Evolutionary conservation across 37 sponge, comb jelly and placozoan species (phyloP), one percentile per base, ranked within the genome.

Genomic region (Diacarnus erythraeanus): DNA sequence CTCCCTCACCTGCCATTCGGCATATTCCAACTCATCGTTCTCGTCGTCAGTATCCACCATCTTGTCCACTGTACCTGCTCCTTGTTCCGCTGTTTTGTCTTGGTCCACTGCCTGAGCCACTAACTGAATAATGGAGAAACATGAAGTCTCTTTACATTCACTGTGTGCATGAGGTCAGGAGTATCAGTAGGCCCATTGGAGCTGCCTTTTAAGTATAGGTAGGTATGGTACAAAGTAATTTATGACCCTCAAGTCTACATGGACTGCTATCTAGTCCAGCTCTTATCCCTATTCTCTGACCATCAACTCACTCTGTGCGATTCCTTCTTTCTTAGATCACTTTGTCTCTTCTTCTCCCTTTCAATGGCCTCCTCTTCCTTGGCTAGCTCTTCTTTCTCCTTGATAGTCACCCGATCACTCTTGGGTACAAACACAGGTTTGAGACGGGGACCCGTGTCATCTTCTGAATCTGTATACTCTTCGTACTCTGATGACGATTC

Each of bases 391-490:
- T 89, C 80, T 51, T 66, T 47, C 72, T 83, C 84, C 30, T 83
- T 57, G 17, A 94, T 82, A 15, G 94, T 94, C 47, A 89, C 78
- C 3, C 94, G 67, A 43, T 94, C 94, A 73, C 56, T 39, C 77
- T 91, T 94, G 77, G 31, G 71, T 17, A 97, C 94, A 92, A 97
- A 97, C 10, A 97, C 98, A 31, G 98, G 98, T 73, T 97, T 97
- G 38, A 97, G 74, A 35, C 98, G 77, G 23, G 96, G 93, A 26
- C 92, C 95, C n/a, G 66, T 59, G 35, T 97, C 98, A 69, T 97
- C 95, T 56, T 97, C 97, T 30, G 92, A 94, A 67, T 97, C 97
- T 34, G 77, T 88, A 75, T 94, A 97, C 60, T 97, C 97, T 58
- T 97, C 97, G 59, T 94, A 94, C 63, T 97, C 95, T 63, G 93